A percentile compares a stretch with the other conserved stretches of the same genome.
These are phyloP conservation scores for Aegypius monachus DNA, from an alignment of 2,113 vertebrate genomes.

Conservation along the genomic window DNA sequence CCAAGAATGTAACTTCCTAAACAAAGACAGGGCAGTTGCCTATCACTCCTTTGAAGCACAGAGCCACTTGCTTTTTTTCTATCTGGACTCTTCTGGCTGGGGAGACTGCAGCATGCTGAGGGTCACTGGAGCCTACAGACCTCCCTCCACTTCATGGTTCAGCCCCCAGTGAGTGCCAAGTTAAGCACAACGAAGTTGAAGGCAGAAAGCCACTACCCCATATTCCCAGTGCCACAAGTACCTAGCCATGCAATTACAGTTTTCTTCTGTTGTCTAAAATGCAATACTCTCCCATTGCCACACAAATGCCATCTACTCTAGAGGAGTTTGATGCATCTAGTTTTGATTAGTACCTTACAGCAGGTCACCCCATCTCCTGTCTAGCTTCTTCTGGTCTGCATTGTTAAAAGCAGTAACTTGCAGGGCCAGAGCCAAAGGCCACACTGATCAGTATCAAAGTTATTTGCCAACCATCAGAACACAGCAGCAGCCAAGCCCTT, in stretches of 20 bases:
- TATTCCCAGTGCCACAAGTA: background rate
- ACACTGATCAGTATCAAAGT: background rate
- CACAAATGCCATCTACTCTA: background rate
- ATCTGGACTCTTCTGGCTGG: background rate
- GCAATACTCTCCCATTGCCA: background rate
- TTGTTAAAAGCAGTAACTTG: background rate
- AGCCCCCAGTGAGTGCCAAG: background rate
- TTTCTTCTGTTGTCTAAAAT: background rate
- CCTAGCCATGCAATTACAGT: background rate
- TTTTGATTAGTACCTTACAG: background rate
- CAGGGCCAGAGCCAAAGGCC: background rate
- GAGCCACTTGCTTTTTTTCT: background rate
- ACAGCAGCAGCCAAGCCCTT: background rate
- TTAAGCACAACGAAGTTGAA: background rate
- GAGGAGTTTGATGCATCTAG: background rate
- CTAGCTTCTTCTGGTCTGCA: background rate
- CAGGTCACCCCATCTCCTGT: background rate
- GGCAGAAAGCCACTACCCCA: background rate
- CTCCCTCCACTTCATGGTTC: background rate
- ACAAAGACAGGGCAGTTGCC: background rate
- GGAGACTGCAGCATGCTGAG: background rate
- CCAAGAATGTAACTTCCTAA: background rate
- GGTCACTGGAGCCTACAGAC: background rate
- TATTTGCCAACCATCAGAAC: background rate
- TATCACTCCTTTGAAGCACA: background rate